Evolutionary conservation across 2,888 invertebrate species (phyloP), one percentile per base, ranked within the genome.

Genomic region (Conops quadrifasciatus): DNA sequence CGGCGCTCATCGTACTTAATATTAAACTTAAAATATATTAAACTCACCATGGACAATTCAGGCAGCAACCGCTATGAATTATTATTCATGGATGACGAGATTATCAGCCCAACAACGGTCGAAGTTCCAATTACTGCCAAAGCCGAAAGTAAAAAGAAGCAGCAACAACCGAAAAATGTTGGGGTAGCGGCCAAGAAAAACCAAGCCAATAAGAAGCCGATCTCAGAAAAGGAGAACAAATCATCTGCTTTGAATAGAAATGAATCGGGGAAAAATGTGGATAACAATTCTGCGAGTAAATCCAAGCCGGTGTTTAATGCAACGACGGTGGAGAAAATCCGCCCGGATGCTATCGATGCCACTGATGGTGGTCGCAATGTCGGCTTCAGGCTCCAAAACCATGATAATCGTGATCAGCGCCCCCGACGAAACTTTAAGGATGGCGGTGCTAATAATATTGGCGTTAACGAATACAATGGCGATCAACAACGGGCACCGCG

Each of bases 331-430:
- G 51, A 51, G 16, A 49, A 51, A 21, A 51, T 16, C 43, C 62
- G 59, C 11, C 53, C 36, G 30, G 71, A 63, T n/a, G 19, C 9
- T 2, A 43, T 2, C 1, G 36, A 9, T 7, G 26, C 45, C 5
- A 59, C 30, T 5, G 66, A 58, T 21, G 73, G 73, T 24, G 69
- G 62, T 36, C 58, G 49, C n/a, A 53, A 26, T 53, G 26, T 62
- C 21, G 51, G 15, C 16, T 59, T 43, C 3, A 69, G 58, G 51
- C 13, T 56, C 51, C 75, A 72, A 53, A 77, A 74, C 75, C 76
- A 83, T 28, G 90, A 90, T 79, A 89, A 89, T 69, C 88, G 91
- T 56, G 93, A 93, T 79, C 91, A 91, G 80, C 89, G 92, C 11
- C 58, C 67, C 30, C 58, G 70, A 1, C 56, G 70, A 16, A 75